A percentile compares a stretch with the other conserved stretches of the same genome.
Conservation (phyloP, 2,888 invertebrate genomes). For the Tipula vernalis region DNA sequence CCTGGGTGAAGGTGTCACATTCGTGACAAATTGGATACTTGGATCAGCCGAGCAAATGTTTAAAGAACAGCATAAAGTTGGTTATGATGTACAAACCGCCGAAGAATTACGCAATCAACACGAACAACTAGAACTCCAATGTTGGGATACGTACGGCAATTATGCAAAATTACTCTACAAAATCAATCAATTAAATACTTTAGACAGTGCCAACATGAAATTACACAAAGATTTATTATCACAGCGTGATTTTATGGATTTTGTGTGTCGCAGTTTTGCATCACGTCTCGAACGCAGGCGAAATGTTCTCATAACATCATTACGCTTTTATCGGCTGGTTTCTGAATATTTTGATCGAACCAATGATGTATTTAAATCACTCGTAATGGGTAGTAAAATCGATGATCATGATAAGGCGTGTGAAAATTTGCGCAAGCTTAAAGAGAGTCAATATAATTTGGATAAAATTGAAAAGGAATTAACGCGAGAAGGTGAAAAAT, state of each 20-base stretch:
- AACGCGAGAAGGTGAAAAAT: constrained; percentile 59
- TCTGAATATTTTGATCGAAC: constrained; percentile 59
- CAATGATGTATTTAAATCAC: constrained; percentile 51
- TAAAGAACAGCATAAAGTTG: constrained; percentile 56
- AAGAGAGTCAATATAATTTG: constrained; percentile 46
- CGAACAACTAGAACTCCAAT: constrained; percentile 60
- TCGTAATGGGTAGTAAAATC: constrained; percentile 48
- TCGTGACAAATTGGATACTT: constrained; percentile 65
- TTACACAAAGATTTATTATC: constrained; percentile 51
- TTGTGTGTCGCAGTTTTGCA: constrained; percentile 65
- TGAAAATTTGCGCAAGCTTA: constrained; percentile 42
- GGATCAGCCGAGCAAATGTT: constrained; percentile 63
- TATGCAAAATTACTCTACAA: constrained; percentile 66
- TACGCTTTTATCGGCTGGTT: constrained; percentile 61
- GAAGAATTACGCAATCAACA: constrained; percentile 60
- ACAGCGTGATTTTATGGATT: constrained; percentile 71
- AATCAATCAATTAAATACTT: constrained; percentile 36
- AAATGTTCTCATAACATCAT: constrained; percentile 59
- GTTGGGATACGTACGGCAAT: constrained; percentile 65
- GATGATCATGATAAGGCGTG: constrained; percentile 45
- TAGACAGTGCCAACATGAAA: constrained; percentile 38
- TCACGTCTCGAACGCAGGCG: constrained; percentile 57
- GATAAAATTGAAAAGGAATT: constrained; percentile 54
- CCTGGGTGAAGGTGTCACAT: constrained; percentile 50
- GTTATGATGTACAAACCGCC: constrained; percentile 57